phyloP scores from a whole-genome alignment of 2,888 invertebrate genomes.

The Drosophila pseudotalamancana region DNA sequence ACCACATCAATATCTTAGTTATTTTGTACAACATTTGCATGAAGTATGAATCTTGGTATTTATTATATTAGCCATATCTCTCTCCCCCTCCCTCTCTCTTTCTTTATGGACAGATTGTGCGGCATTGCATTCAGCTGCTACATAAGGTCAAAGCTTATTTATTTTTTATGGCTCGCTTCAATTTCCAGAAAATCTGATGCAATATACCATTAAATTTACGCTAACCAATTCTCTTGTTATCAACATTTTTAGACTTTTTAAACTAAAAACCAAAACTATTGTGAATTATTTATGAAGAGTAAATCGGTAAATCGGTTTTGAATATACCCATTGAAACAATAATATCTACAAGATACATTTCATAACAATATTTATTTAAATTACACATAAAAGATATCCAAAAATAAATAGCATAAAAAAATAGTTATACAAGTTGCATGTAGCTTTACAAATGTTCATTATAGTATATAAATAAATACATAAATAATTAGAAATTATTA shows the following conservation, averaged over 20 bases:
- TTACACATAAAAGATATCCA: constrained; percentile 32
- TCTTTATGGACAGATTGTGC: constrained; percentile 4
- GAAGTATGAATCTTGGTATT: too few species aligned
- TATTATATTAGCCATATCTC: too few species aligned
- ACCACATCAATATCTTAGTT: too few species aligned
- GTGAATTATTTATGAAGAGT: too few species aligned
- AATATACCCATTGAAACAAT: background rate
- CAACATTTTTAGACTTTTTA: background rate
- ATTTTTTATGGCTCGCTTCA: background rate
- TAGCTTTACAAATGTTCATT: constrained; percentile 16
- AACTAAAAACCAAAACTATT: too few species aligned
- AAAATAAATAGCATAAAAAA: constrained; percentile 19
- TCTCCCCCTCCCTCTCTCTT: background rate
- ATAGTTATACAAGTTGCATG: constrained; percentile 15
- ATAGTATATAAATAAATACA: constrained; percentile 12
- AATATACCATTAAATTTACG: constrained; percentile 22
- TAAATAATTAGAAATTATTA: constrained; percentile 37
- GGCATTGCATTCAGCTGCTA: constrained; percentile 1
- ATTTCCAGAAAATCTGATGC: constrained; percentile 21
- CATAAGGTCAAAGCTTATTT: background rate
- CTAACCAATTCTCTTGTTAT: background rate
- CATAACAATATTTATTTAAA: constrained; percentile 39
- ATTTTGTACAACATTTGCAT: too few species aligned
- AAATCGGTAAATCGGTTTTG: too few species aligned
- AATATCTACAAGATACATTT: background rate